These are phyloP conservation scores for Listronotus oregonensis DNA, from an alignment of 1,140 invertebrate genomes.

Conservation along the genomic window DNA sequence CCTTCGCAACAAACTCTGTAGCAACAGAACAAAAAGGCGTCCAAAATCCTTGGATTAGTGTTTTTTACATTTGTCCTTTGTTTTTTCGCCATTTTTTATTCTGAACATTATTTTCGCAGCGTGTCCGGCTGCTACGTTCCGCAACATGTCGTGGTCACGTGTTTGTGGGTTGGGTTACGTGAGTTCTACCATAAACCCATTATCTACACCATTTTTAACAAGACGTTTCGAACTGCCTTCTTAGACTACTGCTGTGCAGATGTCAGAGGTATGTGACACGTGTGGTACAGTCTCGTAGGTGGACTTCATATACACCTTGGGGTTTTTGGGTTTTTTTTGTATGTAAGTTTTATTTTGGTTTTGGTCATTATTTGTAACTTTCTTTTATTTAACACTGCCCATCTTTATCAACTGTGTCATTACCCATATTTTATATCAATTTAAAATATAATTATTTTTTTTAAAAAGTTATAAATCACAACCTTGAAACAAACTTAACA, in stretches of 20 bases:
- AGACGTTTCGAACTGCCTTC: constrained; percentile 83
- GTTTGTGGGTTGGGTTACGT: constrained; percentile 87
- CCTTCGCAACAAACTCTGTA: constrained; percentile 74
- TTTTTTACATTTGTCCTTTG: constrained; percentile 90
- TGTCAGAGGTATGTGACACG: constrained; percentile 67
- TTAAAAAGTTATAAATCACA: too few species aligned
- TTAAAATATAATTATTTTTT: too few species aligned
- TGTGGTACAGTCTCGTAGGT: constrained; percentile 7
- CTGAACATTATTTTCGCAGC: constrained; percentile 82
- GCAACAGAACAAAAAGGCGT: constrained; percentile 83
- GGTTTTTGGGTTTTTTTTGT: neutral
- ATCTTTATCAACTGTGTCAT: too few species aligned
- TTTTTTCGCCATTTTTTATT: constrained; percentile 89
- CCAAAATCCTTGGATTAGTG: constrained; percentile 82
- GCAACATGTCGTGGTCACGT: constrained; percentile 73
- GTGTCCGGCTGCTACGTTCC: constrained; percentile 74
- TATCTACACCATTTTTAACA: constrained; percentile 90
- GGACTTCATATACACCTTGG: neutral
- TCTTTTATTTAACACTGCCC: too few species aligned
- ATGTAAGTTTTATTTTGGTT: neutral
- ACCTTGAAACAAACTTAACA: too few species aligned
- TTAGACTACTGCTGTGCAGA: constrained; percentile 75
- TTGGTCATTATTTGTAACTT: too few species aligned
- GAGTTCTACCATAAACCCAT: constrained; percentile 87
- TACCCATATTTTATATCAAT: too few species aligned